Conservation (phyloP, 1,140 invertebrate species). For the Polypedilum pembai region DNA sequence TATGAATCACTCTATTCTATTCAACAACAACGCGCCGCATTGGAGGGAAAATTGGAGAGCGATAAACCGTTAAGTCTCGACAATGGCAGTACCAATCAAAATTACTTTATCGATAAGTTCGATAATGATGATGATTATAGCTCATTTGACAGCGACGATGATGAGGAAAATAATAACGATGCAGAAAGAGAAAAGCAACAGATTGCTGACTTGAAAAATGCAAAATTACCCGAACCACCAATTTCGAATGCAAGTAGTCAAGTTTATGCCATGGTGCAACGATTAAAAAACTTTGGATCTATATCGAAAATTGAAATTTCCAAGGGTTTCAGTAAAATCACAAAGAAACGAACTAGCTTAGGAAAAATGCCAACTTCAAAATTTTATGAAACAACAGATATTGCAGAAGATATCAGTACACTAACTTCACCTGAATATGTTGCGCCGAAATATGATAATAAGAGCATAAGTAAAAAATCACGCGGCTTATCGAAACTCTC, state of each 20-base stretch:
- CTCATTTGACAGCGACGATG: slow-evolving; percentile 56
- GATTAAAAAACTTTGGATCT: slow-evolving; percentile 51
- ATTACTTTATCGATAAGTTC: background rate
- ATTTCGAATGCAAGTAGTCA: slow-evolving; percentile 43
- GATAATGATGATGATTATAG: slow-evolving; percentile 49
- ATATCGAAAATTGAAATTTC: slow-evolving; percentile 48
- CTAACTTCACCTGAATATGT: background rate
- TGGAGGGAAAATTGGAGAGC: background rate
- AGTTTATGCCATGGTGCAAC: slow-evolving; percentile 47
- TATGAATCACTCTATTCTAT: slow-evolving; percentile 49
- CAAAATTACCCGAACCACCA: slow-evolving; percentile 51
- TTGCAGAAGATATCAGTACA: slow-evolving; percentile 26
- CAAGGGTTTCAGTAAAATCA: slow-evolving; percentile 45
- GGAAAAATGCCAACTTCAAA: slow-evolving; percentile 26
- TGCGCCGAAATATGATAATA: background rate
- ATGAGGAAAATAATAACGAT: slow-evolving; percentile 43
- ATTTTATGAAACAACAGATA: slow-evolving; percentile 27
- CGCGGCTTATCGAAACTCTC: slow-evolving; percentile 37
- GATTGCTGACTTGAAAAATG: slow-evolving; percentile 46
- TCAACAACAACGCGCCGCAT: slow-evolving; percentile 8
- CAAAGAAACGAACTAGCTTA: slow-evolving; percentile 35
- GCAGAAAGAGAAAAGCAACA: slow-evolving; percentile 37
- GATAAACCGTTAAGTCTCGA: slow-evolving; percentile 35
- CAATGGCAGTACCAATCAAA: background rate
- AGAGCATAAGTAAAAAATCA: slow-evolving; percentile 2